These are phyloP conservation scores for Chaenocephalus aceratus DNA, from an alignment of 2,113 vertebrate genomes.

Conservation along the genomic window DNA sequence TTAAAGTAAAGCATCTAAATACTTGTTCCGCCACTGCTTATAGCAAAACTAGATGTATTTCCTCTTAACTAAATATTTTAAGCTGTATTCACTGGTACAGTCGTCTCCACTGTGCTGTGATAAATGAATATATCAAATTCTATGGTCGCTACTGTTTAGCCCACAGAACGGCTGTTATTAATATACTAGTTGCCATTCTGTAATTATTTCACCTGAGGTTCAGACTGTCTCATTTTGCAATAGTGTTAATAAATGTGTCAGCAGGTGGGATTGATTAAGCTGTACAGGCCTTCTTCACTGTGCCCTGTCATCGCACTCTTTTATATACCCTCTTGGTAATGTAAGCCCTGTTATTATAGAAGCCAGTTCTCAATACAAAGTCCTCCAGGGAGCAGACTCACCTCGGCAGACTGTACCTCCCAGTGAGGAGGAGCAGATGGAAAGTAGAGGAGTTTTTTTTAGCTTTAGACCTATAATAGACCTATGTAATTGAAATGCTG, in stretches of 20 bases:
- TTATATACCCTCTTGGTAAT: conserved; percentile 21
- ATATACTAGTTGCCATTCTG: neutral
- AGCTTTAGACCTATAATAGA: too few relatives aligned
- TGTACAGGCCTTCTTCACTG: neutral
- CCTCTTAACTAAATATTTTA: neutral
- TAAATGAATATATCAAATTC: too few relatives aligned
- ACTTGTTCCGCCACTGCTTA: too few relatives aligned
- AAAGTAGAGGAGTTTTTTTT: neutral
- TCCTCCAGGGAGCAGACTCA: neutral
- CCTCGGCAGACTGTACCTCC: neutral
- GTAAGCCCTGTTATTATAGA: conserved; percentile 39
- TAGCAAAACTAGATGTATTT: too few relatives aligned
- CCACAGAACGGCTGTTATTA: neutral
- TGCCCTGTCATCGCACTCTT: conserved; percentile 26
- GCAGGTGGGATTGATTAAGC: neutral
- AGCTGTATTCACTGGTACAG: neutral
- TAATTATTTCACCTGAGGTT: neutral
- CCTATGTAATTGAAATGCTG: too few relatives aligned
- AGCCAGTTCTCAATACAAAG: neutral
- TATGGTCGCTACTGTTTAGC: neutral
- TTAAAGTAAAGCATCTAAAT: too few relatives aligned
- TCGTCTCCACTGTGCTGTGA: neutral
- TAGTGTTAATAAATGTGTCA: neutral
- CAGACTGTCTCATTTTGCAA: neutral
- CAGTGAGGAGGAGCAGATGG: conserved; percentile 6